A percentile compares a stretch with the other conserved stretches of the same genome.
phyloP scores from a whole-genome alignment of 2,797 vertebrate species.

The Sphenopsis melanotis region DNA sequence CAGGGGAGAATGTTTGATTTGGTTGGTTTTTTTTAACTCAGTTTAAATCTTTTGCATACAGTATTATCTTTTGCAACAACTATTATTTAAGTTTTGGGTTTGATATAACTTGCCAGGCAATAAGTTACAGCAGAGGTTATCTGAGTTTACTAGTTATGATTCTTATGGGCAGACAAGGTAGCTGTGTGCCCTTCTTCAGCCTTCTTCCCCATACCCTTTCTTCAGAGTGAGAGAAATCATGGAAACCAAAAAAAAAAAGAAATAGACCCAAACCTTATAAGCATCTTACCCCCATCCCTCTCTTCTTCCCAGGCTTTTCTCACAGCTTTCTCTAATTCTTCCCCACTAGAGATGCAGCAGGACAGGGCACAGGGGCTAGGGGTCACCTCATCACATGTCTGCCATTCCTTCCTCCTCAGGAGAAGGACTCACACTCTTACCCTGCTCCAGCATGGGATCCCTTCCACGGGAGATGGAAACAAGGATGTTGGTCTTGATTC shows the following conservation, averaged over 20 bases:
- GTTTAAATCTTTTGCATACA: background rate
- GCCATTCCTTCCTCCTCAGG: background rate
- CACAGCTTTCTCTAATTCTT: background rate
- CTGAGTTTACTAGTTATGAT: background rate
- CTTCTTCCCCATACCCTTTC: background rate
- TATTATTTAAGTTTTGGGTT: background rate
- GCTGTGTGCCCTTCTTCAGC: background rate
- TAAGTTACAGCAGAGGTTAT: background rate
- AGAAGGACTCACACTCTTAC: background rate
- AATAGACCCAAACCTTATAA: background rate
- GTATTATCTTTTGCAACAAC: background rate
- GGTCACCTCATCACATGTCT: background rate
- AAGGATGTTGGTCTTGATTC: background rate
- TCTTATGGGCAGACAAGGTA: background rate
- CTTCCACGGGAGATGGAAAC: background rate
- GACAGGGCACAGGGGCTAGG: fast-evolving
- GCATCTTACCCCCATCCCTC: fast-evolving
- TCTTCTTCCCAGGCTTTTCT: background rate
- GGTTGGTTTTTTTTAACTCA: fast-evolving
- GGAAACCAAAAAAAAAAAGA: background rate
- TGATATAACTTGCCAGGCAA: background rate
- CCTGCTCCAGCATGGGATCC: background rate
- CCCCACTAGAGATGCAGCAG: background rate
- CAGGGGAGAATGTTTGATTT: background rate
- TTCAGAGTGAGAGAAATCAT: background rate